Base-by-base conservation (phyloP, 2,797 vertebrate genomes). In the Sphaeramia orbicularis region DNA sequence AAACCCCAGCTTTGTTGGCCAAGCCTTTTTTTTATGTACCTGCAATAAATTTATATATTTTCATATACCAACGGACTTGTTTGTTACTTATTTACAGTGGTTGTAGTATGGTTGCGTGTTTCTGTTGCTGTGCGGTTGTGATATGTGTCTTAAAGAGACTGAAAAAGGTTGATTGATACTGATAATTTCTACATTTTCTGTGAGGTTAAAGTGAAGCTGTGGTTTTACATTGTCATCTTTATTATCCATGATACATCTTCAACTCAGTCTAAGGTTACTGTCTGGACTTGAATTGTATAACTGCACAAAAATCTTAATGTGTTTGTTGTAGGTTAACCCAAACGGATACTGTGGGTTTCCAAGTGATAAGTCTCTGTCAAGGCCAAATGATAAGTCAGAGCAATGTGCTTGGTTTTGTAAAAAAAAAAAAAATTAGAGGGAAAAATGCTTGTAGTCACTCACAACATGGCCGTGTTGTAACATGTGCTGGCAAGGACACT, bases 11-110 rank as follows among this genome's bases (percentile, higher is more conserved):
- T 56, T 59, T 73, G 64, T 62, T 74, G 62, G 35, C 35, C 9
- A 8, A 69, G 35, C n/a, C n/a, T 10, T 10, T 45, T 52, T 78
- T 81, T 66, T 64, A 73, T 71, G 48, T 69, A 38, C 69, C 32
- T 51, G 61, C 36, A 92, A 92, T 92, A 92, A 91, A 91, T 88
- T 1, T 58, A 38, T 80, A 72, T 88, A 81, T 89, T 81, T 86
- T 86, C 76, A 57, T 81, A 87, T 84, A 82, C 73, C 45, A 80
- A 78, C 36, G 62, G 38, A 38, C 58, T 81, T 74, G 78, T 80
- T 80, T 32, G 37, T 76, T 81, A 58, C 60, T 79, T 87, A 30
- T 64, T 76, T 68, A 50, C 21, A 59, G 49, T 19, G 16, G 24
- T 43, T 16, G 9, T 37, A 11, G 7, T 60, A 41, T 57, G 51